Evolutionary conservation across 2,888 invertebrate species (phyloP), one percentile per base, ranked within the genome.

Genomic region (Clivina fossor): DNA sequence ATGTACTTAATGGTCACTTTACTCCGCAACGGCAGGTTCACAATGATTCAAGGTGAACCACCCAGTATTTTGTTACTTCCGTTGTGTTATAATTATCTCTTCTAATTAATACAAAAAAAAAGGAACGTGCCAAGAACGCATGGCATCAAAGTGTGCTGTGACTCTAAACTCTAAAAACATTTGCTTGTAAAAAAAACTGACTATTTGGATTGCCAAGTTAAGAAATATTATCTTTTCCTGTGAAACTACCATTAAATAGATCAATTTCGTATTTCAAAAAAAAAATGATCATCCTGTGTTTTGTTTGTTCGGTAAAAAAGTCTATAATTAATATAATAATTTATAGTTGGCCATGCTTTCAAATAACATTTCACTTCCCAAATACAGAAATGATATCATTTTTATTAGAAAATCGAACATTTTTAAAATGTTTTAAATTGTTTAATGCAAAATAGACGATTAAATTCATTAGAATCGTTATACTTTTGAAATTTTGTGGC

Each of bases 91-190:
- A 44, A 53, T 53, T 53, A 41, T 44, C 24, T 19, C 35, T 37
- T 44, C 44, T 53, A 53, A 53, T 53, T 53, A 53, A 44, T 35
- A 44, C 37, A 24, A 53, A 51, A 53, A n/a, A 53, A 53, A 30
- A 13, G 30, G 15, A 37, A 37, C 18, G n/a, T 19, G 19, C 9
- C 11, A 19, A 40, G 40, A 40, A 40, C 40, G 40, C 20, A n/a
- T n/a, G n/a, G 40, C 22, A 40, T 40, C 40, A n/a, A 40, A 40
- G 8, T 16, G 5, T 19, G 40, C 40, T 40, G 11, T 20, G n/a
- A 19, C 11, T 40, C 19, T 40, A 40, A 33, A 4, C 2, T 11
- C 3, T 37, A 37, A 15, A 4, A 15, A 37, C 16, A n/a, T n/a
- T n/a, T n/a, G n/a, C n/a, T n/a, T n/a, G 11, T 15, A 33, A 16